Conservation (phyloP, 2,113 vertebrate species). For the Pteruthius melanotis region DNA sequence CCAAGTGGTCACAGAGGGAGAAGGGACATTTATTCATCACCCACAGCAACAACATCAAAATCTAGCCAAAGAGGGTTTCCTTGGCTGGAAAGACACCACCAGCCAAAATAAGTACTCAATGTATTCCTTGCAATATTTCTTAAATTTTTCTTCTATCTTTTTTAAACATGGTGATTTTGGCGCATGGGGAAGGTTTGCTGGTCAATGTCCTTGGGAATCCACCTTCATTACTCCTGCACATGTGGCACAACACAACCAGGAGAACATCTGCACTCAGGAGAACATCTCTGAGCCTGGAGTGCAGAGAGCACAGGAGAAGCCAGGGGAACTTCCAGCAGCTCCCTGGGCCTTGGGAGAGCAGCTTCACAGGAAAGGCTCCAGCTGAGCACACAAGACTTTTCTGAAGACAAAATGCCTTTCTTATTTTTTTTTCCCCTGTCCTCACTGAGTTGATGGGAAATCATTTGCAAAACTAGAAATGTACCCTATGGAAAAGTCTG, state of each 20-base stretch:
- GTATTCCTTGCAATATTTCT: neutral
- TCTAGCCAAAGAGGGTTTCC: neutral
- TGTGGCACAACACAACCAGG: neutral
- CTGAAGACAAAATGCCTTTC: conserved; percentile 9
- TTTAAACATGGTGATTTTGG: neutral
- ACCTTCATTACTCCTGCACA: neutral
- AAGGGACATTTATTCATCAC: neutral
- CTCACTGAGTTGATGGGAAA: neutral
- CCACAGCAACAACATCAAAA: neutral
- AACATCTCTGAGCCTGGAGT: neutral
- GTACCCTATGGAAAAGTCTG: conserved; percentile 39
- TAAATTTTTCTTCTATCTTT: neutral
- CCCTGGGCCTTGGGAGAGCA: neutral
- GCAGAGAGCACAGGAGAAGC: neutral
- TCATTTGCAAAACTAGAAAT: conserved; percentile 4
- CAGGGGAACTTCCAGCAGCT: conserved; percentile 18
- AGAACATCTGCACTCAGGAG: neutral
- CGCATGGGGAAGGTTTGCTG: neutral
- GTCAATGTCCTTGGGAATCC: neutral
- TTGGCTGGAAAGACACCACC: neutral
- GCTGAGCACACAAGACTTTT: neutral
- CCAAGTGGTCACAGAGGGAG: neutral
- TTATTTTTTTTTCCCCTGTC: no score
- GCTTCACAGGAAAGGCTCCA: conserved; percentile 16
- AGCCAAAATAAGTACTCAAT: neutral